Percentiles rank a stretch among this genome's conserved stretches.
Evolutionary conservation across 2,113 vertebrate genomes (phyloP).

Genomic region (Melanocharis versteri): DNA sequence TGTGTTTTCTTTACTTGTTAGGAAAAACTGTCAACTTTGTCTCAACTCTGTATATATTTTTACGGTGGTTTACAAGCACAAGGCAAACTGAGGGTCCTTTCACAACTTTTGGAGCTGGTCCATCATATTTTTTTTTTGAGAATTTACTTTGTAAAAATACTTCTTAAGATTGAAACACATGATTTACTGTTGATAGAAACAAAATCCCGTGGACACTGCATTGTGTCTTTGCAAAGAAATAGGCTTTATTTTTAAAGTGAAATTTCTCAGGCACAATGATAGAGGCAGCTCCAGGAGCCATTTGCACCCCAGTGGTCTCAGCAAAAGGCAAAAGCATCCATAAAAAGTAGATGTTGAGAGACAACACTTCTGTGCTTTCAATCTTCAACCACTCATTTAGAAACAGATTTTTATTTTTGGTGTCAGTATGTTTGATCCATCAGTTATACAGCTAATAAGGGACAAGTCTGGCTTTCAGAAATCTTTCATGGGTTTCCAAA

Average conservation of each 20-base stretch:
- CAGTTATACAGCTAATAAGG: neutral
- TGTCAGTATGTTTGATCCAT: neutral
- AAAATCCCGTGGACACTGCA: neutral
- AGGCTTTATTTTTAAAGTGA: neutral
- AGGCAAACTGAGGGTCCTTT: slow-evolving; percentile 34
- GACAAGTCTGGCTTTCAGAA: neutral
- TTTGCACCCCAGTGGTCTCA: neutral
- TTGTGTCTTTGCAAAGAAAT: neutral
- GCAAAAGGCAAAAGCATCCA: neutral
- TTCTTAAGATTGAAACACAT: neutral
- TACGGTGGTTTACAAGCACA: slow-evolving; percentile 3
- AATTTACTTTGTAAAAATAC: slow-evolving; percentile 16
- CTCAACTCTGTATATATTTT: slow-evolving; percentile 48
- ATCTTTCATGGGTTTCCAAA: slow-evolving; percentile 27
- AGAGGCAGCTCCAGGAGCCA: neutral
- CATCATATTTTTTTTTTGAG: neutral
- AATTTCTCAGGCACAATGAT: neutral
- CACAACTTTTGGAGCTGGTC: slow-evolving; percentile 37
- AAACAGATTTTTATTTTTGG: neutral
- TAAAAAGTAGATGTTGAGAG: neutral
- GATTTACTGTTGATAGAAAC: slow-evolving; percentile 7
- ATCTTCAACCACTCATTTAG: neutral
- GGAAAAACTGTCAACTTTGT: slow-evolving; percentile 31
- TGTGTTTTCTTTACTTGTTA: slow-evolving; percentile 33
- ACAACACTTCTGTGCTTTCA: neutral